phyloP scores from a whole-genome alignment of 2,797 vertebrate genomes.

The Chiroxiphia lanceolata region DNA sequence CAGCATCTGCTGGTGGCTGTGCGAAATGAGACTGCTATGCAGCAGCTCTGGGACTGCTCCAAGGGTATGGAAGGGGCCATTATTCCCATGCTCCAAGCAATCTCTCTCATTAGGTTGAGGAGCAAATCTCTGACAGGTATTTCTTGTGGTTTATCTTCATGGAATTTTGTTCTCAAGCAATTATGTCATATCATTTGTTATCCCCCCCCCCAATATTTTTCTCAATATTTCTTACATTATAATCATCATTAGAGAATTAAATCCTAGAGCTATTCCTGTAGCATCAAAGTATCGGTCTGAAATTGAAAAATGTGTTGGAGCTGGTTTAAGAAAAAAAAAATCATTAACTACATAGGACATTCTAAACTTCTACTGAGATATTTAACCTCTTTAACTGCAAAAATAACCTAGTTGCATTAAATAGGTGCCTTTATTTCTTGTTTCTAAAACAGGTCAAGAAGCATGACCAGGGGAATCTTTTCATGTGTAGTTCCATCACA shows the following conservation, averaged over 20 bases:
- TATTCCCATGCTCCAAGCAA: not conserved
- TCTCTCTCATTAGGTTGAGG: not conserved
- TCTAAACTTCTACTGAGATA: slow-evolving; percentile 19
- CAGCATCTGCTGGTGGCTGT: not conserved
- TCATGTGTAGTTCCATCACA: slow-evolving; percentile 47
- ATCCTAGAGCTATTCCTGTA: not conserved
- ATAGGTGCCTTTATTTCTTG: slow-evolving; percentile 23
- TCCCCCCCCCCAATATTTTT: not conserved
- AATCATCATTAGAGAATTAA: slow-evolving; percentile 14
- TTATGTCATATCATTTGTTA: not conserved
- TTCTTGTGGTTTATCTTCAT: not conserved
- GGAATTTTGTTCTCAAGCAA: not conserved
- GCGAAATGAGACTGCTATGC: not conserved
- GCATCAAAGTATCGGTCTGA: slow-evolving; percentile 3
- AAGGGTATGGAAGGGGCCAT: not conserved
- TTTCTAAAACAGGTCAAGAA: slow-evolving; percentile 51
- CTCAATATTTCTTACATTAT: not conserved
- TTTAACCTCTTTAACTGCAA: slow-evolving; percentile 32
- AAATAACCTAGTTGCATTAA: slow-evolving; percentile 42
- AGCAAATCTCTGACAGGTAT: not conserved
- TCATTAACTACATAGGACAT: not conserved
- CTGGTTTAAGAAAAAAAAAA: slow-evolving; percentile 10
- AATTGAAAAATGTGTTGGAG: slow-evolving; percentile 18
- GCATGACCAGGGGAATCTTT: slow-evolving; percentile 27
- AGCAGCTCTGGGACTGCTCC: not conserved